Conservation (phyloP, 1,140 invertebrate genomes). For the Steinernema feltiae region DNA sequence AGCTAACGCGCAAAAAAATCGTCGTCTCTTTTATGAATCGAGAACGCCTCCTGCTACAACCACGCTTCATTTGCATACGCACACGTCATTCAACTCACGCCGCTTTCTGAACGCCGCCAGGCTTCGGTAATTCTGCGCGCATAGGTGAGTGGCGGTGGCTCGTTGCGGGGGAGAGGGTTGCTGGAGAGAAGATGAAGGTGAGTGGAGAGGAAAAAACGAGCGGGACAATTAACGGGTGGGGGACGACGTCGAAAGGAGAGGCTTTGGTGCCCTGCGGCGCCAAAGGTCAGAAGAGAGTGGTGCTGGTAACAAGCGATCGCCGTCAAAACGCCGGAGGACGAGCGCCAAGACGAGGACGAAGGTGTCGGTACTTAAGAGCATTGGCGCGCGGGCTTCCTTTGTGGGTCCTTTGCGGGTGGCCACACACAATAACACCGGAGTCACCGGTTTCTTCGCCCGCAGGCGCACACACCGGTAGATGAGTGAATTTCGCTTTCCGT, state of each 20-base stretch:
- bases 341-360: neutral
- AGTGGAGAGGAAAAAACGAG: neutral
- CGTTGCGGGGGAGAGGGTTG: neutral
- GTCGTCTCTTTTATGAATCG: neutral
- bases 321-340: neutral
- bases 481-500: neutral
- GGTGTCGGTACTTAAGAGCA: neutral
- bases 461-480: no score
- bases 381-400: constrained; percentile 8
- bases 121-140: neutral
- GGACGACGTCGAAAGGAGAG: neutral
- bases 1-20: no score
- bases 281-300: neutral
- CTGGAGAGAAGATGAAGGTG: neutral
- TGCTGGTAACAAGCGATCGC: neutral
- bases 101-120: neutral
- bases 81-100: no score
- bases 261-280: constrained; percentile 1
- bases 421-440: no score
- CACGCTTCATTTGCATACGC: constrained; percentile 2
- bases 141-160: no score
- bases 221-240: neutral
- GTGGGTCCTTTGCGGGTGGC: constrained; percentile 9
- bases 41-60: neutral
- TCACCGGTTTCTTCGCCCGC: no score